phyloP scores from a whole-genome alignment of 2,888 invertebrate genomes.

The Xanthorhoe designata region DNA sequence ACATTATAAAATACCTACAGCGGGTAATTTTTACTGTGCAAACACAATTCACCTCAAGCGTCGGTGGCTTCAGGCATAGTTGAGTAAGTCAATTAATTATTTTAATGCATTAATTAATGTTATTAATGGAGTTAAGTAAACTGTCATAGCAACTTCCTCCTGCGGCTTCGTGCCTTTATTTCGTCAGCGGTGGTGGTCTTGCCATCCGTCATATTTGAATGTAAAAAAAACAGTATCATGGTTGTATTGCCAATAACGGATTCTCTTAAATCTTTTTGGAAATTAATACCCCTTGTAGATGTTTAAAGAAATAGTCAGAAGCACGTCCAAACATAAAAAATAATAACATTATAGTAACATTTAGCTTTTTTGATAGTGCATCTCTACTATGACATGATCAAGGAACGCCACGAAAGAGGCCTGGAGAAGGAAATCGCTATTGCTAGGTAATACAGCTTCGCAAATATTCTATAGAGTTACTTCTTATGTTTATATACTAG shows the following conservation, averaged over 20 bases:
- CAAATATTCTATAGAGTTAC: too few relatives aligned
- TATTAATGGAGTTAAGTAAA: slow-evolving; percentile 76
- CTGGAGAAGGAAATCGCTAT: slow-evolving; percentile 89
- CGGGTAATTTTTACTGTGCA: slow-evolving; percentile 32
- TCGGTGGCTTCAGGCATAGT: slow-evolving; percentile 61
- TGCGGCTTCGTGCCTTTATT: not conserved
- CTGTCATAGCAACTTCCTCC: slow-evolving; percentile 47
- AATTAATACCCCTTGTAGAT: too few relatives aligned
- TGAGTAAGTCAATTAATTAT: slow-evolving; percentile 74
- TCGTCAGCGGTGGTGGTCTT: not conserved
- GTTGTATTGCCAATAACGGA: too few relatives aligned
- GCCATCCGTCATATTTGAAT: not conserved
- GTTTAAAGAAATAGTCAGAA: too few relatives aligned
- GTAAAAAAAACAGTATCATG: not conserved
- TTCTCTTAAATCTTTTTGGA: too few relatives aligned
- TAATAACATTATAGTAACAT: too few relatives aligned
- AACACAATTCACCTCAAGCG: slow-evolving; percentile 46
- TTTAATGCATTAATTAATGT: slow-evolving; percentile 76
- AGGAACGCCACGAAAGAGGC: slow-evolving; percentile 90
- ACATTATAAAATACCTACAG: slow-evolving; percentile 7
- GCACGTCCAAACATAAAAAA: too few relatives aligned
- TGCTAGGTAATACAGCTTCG: slow-evolving; percentile 86
- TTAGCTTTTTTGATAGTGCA: too few relatives aligned
- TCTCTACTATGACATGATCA: slow-evolving; percentile 93
- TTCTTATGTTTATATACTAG: too few relatives aligned